Conservation (phyloP, 2,888 invertebrate genomes). For the Urechis unicinctus region DNA sequence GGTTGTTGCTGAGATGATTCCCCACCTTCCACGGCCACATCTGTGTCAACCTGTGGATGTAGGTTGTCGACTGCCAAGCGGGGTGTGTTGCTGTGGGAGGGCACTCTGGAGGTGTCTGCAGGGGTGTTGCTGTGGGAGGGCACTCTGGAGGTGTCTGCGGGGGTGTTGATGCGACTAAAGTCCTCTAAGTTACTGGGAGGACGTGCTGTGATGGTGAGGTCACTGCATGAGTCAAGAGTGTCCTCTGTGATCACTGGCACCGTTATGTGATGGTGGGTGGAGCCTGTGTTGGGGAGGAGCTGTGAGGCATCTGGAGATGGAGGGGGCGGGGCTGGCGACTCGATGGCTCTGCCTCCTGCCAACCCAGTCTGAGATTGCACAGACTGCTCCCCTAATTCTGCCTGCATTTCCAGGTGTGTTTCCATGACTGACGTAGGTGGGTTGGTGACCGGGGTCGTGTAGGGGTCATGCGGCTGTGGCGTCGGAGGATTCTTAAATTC, state of each 20-base stretch:
- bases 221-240: background rate
- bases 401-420: too few species aligned
- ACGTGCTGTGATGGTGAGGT: conserved; percentile 8
- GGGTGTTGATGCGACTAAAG: conserved; percentile 6
- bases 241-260: background rate
- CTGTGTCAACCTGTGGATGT: too few species aligned
- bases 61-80: too few species aligned
- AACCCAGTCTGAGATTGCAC: too few species aligned
- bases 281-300: background rate
- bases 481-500: background rate
- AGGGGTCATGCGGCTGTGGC: too few species aligned
- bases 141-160: background rate
- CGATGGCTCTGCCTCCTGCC: too few species aligned
- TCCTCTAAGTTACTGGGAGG: conserved; percentile 8
- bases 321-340: background rate
- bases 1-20: too few species aligned
- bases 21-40: too few species aligned
- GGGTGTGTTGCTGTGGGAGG: background rate
- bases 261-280: background rate
- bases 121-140: background rate
- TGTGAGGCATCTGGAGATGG: background rate
- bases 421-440: too few species aligned
- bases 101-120: background rate
- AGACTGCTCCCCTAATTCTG: background rate
- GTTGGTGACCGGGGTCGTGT: too few species aligned